Conservation (phyloP, 2,888 invertebrate species). For the Linnaemya tessellans region DNA sequence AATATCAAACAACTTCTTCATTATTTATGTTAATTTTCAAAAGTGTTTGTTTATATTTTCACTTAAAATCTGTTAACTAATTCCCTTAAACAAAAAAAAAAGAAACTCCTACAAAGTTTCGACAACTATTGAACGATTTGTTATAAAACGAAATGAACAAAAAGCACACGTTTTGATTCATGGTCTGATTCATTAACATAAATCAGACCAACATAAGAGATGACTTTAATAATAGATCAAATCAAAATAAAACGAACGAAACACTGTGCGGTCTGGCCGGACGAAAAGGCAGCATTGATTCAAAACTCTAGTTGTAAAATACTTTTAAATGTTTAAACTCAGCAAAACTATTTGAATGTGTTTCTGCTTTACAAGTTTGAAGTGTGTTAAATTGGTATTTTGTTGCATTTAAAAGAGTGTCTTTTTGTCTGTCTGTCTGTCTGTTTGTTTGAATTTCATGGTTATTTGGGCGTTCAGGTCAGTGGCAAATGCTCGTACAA, state of each 20-base stretch:
- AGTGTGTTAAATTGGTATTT: slow-evolving; percentile 36
- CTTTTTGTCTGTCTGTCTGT: neutral
- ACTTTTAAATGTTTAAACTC: neutral
- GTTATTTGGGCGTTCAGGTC: slow-evolving; percentile 63
- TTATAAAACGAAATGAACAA: slow-evolving; percentile 38
- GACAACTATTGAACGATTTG: slow-evolving; percentile 51
- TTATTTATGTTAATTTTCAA: slow-evolving; percentile 58
- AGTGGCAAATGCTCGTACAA: slow-evolving; percentile 69
- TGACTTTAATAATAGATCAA: slow-evolving; percentile 30
- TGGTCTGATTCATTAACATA: slow-evolving; percentile 21
- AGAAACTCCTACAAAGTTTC: slow-evolving; percentile 33
- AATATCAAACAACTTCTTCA: slow-evolving; percentile 42
- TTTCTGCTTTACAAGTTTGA: neutral
- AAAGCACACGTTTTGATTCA: slow-evolving; percentile 27
- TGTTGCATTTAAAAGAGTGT: slow-evolving; percentile 38
- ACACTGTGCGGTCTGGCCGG: slow-evolving; percentile 54
- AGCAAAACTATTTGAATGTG: neutral
- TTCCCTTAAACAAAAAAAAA: slow-evolving; percentile 31
- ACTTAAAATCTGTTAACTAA: slow-evolving; percentile 50
- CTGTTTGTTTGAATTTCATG: slow-evolving; percentile 16
- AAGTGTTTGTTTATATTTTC: slow-evolving; percentile 54
- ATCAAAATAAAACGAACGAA: slow-evolving; percentile 2
- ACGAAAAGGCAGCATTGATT: slow-evolving; percentile 16
- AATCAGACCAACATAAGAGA: slow-evolving; percentile 19
- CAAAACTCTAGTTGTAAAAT: slow-evolving; percentile 26